Evolutionary conservation across 1,140 invertebrate species (phyloP).

Genomic region (Sipha flava): DNA sequence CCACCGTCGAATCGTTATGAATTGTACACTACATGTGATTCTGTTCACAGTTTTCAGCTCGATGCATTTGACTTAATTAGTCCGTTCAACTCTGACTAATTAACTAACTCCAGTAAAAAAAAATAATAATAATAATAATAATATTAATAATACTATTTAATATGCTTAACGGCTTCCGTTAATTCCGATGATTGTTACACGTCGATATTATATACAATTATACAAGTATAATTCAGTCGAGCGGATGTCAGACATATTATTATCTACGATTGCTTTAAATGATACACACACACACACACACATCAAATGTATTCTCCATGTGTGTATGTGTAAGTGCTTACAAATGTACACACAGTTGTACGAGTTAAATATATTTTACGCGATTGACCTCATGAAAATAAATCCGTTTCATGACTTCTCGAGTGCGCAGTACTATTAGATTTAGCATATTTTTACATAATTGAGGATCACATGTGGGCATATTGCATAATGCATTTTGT

Average conservation of each 20-base stretch:
- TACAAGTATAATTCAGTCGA: no score
- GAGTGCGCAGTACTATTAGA: background rate
- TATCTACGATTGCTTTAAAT: background rate
- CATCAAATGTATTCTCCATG: no score
- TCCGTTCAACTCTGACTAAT: no score
- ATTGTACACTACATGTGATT: no score
- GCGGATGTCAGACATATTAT: background rate
- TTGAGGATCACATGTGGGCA: background rate
- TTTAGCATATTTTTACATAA: conserved; percentile 22
- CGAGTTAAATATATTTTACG: background rate
- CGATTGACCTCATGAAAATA: background rate
- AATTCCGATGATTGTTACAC: background rate
- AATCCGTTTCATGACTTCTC: background rate
- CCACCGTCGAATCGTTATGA: no score
- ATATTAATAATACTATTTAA: background rate
- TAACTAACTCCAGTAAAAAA: background rate
- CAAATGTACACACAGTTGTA: background rate
- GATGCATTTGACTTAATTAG: no score
- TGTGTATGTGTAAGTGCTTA: background rate
- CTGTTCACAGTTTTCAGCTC: no score
- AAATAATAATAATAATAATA: background rate
- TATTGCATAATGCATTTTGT: background rate
- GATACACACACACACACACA: background rate
- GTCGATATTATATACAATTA: background rate
- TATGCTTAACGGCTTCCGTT: background rate